Evolutionary conservation across 1,140 invertebrate species (phyloP), one percentile per base, ranked within the genome.

Genomic region (Megalonaias nervosa): DNA sequence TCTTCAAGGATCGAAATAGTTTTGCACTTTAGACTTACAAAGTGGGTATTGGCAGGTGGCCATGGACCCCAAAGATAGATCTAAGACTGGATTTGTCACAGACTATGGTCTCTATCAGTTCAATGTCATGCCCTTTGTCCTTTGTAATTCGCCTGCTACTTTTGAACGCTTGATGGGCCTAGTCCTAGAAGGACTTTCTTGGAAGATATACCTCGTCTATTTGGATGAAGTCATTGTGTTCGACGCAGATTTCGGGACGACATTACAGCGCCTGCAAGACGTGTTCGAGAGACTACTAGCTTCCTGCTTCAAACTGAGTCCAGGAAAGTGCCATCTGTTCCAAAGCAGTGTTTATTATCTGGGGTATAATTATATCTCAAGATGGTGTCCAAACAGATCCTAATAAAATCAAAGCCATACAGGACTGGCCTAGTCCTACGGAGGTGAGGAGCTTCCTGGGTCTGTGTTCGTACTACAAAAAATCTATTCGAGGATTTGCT

Each of bases 111-210:
- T 81, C 13, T 78, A 65, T 64, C 62, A 82, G 60, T 83, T 83
- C 61, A 79, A 59, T 26, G 69, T 67, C 1, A 71, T 82, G 75
- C 76, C 83, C 21, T 85, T 87, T 71, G 77, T 82, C n/a, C 73
- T 87, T 3, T 57, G 23, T 21, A 86, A 81, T 69, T 72, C 71
- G 38, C 76, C 79, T 2, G 79, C 73, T 17, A 81, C 80, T 13
- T 88, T 88, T 78, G 71, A 85, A 71, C 60, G 84, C 71, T 65
- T 80, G 15, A 86, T 89, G 75, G 69, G 81, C 13, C 67, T 60
- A 17, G 71, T 85, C 0, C 71, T 86, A 69, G 21, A 19, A 23
- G 82, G 82, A 58, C 71, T 82, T n/a, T 72, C 75, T 5, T 77
- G 81, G 79, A 21, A 72, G 14, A 77, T 60, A n/a, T n/a, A n/a